Evolutionary conservation across 2,888 invertebrate genomes (phyloP), one percentile per base, ranked within the genome.

Genomic region (Halocaridina rubra): DNA sequence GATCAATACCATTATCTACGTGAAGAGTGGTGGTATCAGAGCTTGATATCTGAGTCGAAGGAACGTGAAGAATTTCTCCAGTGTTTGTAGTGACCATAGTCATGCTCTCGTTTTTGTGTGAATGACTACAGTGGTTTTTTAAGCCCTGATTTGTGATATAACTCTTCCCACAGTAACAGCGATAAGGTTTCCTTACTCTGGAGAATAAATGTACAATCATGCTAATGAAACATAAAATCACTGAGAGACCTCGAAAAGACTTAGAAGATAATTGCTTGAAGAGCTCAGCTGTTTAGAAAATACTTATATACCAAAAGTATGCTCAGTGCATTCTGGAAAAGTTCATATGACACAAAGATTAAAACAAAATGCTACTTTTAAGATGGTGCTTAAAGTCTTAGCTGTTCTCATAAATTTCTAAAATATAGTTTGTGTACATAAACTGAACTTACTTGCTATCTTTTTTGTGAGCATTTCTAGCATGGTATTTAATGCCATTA

Each of bases 401-500:
- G n/a, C n/a, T n/a, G n/a, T n/a, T n/a, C n/a, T n/a, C n/a, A n/a
- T n/a, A n/a, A n/a, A n/a, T n/a, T n/a, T n/a, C n/a, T n/a, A n/a
- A n/a, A n/a, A n/a, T n/a, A n/a, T n/a, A n/a, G n/a, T n/a, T n/a
- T n/a, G n/a, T n/a, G n/a, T n/a, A n/a, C n/a, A 29, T 53, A 10
- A 72, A 10, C 4, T 78, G 29, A 85, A 93, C 94, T 93, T 90
- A 95, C 95, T 94, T 95, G 91, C 94, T 94, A 90, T 95, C 95
- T 91, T 95, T 95, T 91, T 95, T 95, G 91, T 96, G 96, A 8
- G 96, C 95, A 91, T 96, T 95, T 91, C 95, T 95, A 64, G 95
- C 95, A 91, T 96, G 96, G 91, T 96, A 96, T 90, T 96, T 96
- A 90, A 96, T 96, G 81, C 96, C 96, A 91, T 96, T 96, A 82